phyloP scores from a whole-genome alignment of 1,140 invertebrate genomes.

The Druon quercuslanigerum region DNA sequence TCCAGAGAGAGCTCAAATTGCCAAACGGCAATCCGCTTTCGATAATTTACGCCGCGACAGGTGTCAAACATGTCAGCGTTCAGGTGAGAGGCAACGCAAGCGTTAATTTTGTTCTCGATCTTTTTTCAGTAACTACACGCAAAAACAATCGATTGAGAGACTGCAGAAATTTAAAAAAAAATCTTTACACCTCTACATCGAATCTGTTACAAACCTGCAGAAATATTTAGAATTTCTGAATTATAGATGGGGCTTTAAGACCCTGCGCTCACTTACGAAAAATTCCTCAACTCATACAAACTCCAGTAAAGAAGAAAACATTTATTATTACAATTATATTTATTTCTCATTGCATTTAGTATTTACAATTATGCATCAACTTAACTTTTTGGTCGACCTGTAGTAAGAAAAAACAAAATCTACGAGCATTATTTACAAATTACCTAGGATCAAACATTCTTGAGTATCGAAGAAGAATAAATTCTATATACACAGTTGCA shows the following conservation, averaged over 20 bases:
- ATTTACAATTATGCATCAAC: constrained; percentile 1
- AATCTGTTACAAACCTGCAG: too few relatives aligned
- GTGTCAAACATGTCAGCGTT: constrained; percentile 51
- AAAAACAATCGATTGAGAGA: constrained; percentile 1
- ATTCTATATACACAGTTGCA: too few relatives aligned
- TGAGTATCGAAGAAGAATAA: background rate
- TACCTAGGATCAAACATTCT: background rate
- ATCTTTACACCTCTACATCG: too few relatives aligned
- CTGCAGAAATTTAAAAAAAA: too few relatives aligned
- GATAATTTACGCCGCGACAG: constrained; percentile 49
- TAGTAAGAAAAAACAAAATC: background rate
- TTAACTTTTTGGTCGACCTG: constrained; percentile 24
- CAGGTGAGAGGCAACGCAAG: constrained; percentile 32
- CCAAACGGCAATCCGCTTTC: constrained; percentile 39
- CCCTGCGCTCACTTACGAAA: too few relatives aligned
- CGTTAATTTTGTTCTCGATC: constrained; percentile 38
- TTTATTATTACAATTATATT: background rate
- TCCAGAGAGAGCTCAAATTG: constrained; percentile 35
- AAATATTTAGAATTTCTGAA: too few relatives aligned
- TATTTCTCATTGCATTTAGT: background rate
- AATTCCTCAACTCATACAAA: too few relatives aligned
- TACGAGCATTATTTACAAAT: background rate
- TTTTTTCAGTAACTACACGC: constrained; percentile 25
- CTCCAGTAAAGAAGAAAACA: background rate
- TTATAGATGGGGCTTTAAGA: too few relatives aligned